Evolutionary conservation across 2,113 vertebrate genomes (phyloP), one percentile per base, ranked within the genome.

Genomic region (Charadrius vociferus): DNA sequence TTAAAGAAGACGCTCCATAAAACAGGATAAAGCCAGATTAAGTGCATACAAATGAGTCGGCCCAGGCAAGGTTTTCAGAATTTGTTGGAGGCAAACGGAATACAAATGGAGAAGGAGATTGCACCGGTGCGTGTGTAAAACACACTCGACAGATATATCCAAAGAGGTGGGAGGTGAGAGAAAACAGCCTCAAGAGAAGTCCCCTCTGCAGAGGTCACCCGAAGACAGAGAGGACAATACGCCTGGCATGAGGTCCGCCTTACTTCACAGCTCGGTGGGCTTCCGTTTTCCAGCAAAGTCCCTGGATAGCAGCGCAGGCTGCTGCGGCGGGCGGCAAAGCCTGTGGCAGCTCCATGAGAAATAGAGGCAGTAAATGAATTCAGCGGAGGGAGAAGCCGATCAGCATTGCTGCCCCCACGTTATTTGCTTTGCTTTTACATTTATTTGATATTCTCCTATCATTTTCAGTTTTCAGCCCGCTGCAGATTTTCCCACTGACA

Each of bases 11-110:
- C 15, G 90, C 95, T 96, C 96, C 95, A 98, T 97, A 97, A 98
- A 97, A 96, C 96, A 97, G 96, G 95, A 97, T 97, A 95, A 97
- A 98, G 86, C 96, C 97, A 97, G 97, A 97, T 97, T 97, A 98
- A 97, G 95, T 95, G 94, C 96, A 97, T 98, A 97, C 91, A 97
- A 97, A 97, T 97, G 95, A 98, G 95, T 92, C 93, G 89, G 95
- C 91, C 95, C 84, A 71, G 93, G 94, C 90, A 95, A 88, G 91
- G 88, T 63, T 97, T 94, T 94, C 83, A 67, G 91, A 88, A 95
- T 81, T 95, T 74, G 86, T 93, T 89, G 78, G 81, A 95, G 91
- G 92, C 94, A 95, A 92, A 90, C 92, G 81, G 96, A 97, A 97
- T 97, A 97, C 93, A 96, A 97, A 96, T 96, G 81, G 95, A 88